These are phyloP conservation scores for Amphiprion percula DNA, from an alignment of 2,113 vertebrate species.

Conservation along the genomic window DNA sequence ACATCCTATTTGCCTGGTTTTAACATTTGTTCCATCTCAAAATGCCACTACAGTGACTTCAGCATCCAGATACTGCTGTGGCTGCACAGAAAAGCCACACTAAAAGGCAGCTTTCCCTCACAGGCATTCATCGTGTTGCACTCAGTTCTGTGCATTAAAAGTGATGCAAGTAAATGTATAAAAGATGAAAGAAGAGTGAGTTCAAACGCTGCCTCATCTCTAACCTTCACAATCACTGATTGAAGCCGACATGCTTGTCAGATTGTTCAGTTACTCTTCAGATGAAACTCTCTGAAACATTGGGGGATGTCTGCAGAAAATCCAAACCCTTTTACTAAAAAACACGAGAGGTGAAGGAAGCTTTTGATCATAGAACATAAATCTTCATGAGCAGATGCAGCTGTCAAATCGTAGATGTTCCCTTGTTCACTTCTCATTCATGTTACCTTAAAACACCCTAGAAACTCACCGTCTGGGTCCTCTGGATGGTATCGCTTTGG, in stretches of 20 bases:
- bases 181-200: neutral
- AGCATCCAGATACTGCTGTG: neutral
- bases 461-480: too few species aligned
- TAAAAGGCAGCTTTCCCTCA: neutral
- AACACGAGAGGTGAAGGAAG: too few species aligned
- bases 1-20: too few species aligned
- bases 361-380: too few species aligned
- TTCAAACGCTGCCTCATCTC: neutral
- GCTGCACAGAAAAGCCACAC: neutral
- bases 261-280: neutral
- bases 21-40: too few species aligned
- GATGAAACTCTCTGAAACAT: neutral
- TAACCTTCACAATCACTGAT: neutral
- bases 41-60: neutral
- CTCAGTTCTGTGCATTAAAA: neutral
- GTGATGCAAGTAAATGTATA: conserved; percentile 2
- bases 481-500: too few species aligned
- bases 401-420: too few species aligned
- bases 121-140: neutral
- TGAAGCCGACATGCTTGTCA: neutral
- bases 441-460: too few species aligned
- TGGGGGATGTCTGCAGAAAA: neutral
- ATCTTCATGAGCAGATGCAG: too few species aligned
- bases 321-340: too few species aligned
- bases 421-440: too few species aligned